A percentile compares a stretch with the other conserved stretches of the same genome.
Evolutionary conservation across 1,140 invertebrate genomes (phyloP).

Genomic region (Drosophila busckii): DNA sequence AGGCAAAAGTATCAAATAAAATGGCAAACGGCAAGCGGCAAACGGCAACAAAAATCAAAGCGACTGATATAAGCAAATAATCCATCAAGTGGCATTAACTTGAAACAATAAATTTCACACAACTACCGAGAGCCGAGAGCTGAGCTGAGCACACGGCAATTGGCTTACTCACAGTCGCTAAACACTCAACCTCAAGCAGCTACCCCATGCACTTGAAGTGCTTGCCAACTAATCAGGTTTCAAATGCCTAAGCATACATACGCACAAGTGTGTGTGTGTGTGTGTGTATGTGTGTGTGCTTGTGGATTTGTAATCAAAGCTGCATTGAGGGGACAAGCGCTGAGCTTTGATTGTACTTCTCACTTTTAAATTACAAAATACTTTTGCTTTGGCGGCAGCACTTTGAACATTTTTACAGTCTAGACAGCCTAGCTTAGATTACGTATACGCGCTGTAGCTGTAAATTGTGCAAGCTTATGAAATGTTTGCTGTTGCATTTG

Average conservation of each 20-base stretch:
- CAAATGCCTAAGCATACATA: slow-evolving; percentile 53
- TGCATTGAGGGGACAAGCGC: slow-evolving; percentile 28
- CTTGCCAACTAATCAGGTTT: slow-evolving; percentile 70
- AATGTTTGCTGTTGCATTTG: background rate
- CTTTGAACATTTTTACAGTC: slow-evolving; percentile 47
- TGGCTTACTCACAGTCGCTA: slow-evolving; percentile 21
- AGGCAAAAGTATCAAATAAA: slow-evolving; percentile 9
- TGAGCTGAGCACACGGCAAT: slow-evolving; percentile 14
- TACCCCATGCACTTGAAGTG: slow-evolving; percentile 55
- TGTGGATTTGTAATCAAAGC: slow-evolving; percentile 61
- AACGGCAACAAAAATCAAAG: slow-evolving; percentile 54
- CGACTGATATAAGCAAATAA: slow-evolving; percentile 64
- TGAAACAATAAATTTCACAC: slow-evolving; percentile 75
- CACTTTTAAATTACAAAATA: slow-evolving; percentile 30
- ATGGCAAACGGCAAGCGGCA: slow-evolving; percentile 3
- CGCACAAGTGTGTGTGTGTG: slow-evolving; percentile 1
- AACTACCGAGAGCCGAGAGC: slow-evolving; percentile 10
- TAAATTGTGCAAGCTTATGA: background rate
- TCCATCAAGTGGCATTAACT: slow-evolving; percentile 78
- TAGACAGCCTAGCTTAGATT: slow-evolving; percentile 47
- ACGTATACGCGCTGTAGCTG: no score
- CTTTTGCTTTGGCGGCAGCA: slow-evolving; percentile 9
- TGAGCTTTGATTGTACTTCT: slow-evolving; percentile 50
- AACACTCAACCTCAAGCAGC: slow-evolving; percentile 9
- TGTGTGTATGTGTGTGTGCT: slow-evolving; percentile 1